Evolutionary conservation across 37 sponge, comb jelly and placozoan genomes (phyloP), one percentile per base, ranked within the genome.

Genomic region (Ianthella basta): DNA sequence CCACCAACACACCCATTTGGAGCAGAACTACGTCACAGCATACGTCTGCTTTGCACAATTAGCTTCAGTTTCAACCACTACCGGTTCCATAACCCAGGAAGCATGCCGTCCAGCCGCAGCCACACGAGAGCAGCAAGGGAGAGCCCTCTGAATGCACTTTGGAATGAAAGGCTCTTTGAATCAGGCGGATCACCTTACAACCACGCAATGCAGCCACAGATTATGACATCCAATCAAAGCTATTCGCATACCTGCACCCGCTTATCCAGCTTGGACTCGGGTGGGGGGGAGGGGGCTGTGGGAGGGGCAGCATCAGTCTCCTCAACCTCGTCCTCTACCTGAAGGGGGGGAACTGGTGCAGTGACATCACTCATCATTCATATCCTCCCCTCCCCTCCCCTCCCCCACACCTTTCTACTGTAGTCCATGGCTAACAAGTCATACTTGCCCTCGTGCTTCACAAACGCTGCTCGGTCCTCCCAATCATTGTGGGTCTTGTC

Each of bases 401-500:
- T 27, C 64, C 29, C 66, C 72, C 40, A 66, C 56, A 68, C 88
- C 74, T 92, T 75, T 18, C 81, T 54, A 24, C 74, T 81, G 78
- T 91, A 94, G 66, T 96, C 97, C 80, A 96, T 94, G 0, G 35
- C 79, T 24, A 96, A 59, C 24, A 96, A 79, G 80, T 97, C 97
- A 73, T 97, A 97, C 86, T 97, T 97, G 36, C 95, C 95, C 36
- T 88, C 61, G 15, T 72, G 74, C 54, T 94, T 92, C 25, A 88
- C 87, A 79, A 97, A 97, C 60, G 33, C 50, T 0, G 78, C 85
- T 68, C 92, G 68, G 3, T 96, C 90, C 21, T 86, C 88, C 97
- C 97, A 96, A 15, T 56, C 27, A 65, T 97, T 97, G 15, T 75
- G 15, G 0, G 97, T 97, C 88, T 97, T 97, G 64, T 97, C 97